phyloP scores from a whole-genome alignment of 2,888 invertebrate genomes.

The Coremacera marginata region DNA sequence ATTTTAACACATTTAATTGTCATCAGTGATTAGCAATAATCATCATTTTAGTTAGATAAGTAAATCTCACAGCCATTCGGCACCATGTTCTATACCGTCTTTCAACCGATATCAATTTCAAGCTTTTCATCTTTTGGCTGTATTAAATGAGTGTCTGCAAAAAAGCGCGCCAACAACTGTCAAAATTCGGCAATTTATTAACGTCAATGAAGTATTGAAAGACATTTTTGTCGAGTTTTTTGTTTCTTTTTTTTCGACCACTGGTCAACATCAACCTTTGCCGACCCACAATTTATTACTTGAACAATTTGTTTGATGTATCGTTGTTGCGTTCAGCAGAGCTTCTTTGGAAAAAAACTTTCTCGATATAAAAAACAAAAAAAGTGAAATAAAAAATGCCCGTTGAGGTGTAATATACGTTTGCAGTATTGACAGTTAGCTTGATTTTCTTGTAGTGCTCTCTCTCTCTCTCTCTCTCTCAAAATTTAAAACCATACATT shows the following conservation, averaged over 20 bases:
- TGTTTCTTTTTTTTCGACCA: slow-evolving; percentile 20
- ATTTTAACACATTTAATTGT: no score
- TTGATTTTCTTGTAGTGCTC: slow-evolving; percentile 27
- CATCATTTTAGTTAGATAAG: neutral
- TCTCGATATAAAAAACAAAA: neutral
- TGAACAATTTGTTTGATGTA: slow-evolving; percentile 33
- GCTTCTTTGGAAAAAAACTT: neutral
- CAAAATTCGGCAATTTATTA: slow-evolving; percentile 67
- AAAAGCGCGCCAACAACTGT: slow-evolving; percentile 61
- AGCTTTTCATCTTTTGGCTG: neutral
- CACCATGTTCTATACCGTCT: neutral
- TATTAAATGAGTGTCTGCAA: no score
- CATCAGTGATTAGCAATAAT: no score
- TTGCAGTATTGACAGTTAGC: slow-evolving; percentile 21
- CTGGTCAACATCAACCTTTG: neutral
- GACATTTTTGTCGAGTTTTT: slow-evolving; percentile 46
- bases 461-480: neutral
- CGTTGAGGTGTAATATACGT: neutral
- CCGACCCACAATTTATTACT: slow-evolving; percentile 29
- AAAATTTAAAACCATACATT: slow-evolving; percentile 17
- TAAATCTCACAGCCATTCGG: neutral
- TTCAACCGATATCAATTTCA: neutral
- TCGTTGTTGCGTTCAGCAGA: slow-evolving; percentile 38
- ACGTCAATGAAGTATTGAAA: slow-evolving; percentile 67
- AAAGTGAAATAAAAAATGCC: neutral